Evolutionary conservation across 1,140 invertebrate species (phyloP).

Genomic region (Glomeris maerens): DNA sequence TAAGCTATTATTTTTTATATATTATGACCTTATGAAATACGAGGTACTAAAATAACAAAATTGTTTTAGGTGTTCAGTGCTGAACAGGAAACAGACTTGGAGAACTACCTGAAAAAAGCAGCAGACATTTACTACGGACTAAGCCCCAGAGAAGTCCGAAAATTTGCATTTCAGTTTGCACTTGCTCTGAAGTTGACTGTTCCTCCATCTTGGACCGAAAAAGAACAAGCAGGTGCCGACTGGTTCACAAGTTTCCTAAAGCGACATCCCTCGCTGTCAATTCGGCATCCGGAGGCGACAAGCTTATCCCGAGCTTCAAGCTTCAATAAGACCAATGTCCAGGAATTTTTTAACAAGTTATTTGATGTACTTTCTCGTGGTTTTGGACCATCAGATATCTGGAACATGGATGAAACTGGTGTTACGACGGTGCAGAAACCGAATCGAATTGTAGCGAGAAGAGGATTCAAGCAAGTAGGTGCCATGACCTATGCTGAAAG

Average conservation of each 20-base stretch:
- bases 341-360: slow-evolving; percentile 15
- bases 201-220: not conserved
- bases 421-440: slow-evolving; percentile 33
- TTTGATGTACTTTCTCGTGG: slow-evolving; percentile 15
- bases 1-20: no score
- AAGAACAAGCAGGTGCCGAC: not conserved
- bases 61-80: not conserved
- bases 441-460: slow-evolving; percentile 29
- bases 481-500: slow-evolving; percentile 31
- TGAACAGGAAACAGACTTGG: not conserved
- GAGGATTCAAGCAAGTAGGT: slow-evolving; percentile 31
- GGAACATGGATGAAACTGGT: slow-evolving; percentile 37
- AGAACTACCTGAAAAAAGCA: not conserved
- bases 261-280: not conserved
- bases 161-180: not conserved
- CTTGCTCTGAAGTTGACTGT: not conserved
- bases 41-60: no score
- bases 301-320: not conserved
- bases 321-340: slow-evolving; percentile 6
- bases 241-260: not conserved
- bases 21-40: no score
- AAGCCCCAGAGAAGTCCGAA: not conserved
- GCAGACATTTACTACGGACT: not conserved
- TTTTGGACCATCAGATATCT: slow-evolving; percentile 25
- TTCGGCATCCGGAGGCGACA: not conserved